Base-by-base conservation (phyloP, 1,140 invertebrate genomes). In the Triops longicaudatus region DNA sequence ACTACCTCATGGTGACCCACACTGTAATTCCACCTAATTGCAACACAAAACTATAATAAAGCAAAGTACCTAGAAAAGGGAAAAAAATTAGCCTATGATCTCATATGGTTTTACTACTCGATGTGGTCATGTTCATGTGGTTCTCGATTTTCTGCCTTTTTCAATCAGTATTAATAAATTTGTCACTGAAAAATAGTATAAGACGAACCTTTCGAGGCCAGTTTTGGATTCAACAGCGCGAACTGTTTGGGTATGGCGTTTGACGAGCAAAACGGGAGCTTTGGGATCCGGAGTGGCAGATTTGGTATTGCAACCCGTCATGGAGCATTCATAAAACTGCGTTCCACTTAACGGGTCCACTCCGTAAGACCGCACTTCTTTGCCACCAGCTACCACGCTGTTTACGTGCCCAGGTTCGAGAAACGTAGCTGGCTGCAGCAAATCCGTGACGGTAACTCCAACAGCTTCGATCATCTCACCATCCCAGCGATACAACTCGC, bases 21-120 rank as follows among this genome's bases (percentile, higher is more conserved):
- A 84, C 93, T 96, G 82, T 96, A 98, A 86, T 98, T 97, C 96
- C 96, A 98, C 81, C 93, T 93, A 80, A 43, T 84, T 82, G 74
- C 76, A 80, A 80, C 76, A 81, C 6, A 31, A 73, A 75, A 26
- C 27, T 72, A 37, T 41, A 76, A 5, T 26, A 22, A 22, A 73
- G 79, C 14, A 74, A 27, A n/a, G n/a, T n/a, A n/a, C n/a, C n/a
- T n/a, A n/a, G n/a, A n/a, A n/a, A n/a, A n/a, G n/a, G n/a, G n/a
- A n/a, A n/a, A n/a, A n/a, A n/a, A n/a, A n/a, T n/a, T n/a, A n/a
- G n/a, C n/a, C n/a, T n/a, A n/a, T n/a, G n/a, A n/a, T n/a, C n/a
- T n/a, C n/a, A n/a, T n/a, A n/a, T n/a, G n/a, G n/a, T n/a, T n/a
- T n/a, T n/a, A n/a, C n/a, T n/a, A n/a, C n/a, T n/a, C n/a, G n/a